phyloP scores from a whole-genome alignment of 2,888 invertebrate species.

The Sepioteuthis lessoniana region DNA sequence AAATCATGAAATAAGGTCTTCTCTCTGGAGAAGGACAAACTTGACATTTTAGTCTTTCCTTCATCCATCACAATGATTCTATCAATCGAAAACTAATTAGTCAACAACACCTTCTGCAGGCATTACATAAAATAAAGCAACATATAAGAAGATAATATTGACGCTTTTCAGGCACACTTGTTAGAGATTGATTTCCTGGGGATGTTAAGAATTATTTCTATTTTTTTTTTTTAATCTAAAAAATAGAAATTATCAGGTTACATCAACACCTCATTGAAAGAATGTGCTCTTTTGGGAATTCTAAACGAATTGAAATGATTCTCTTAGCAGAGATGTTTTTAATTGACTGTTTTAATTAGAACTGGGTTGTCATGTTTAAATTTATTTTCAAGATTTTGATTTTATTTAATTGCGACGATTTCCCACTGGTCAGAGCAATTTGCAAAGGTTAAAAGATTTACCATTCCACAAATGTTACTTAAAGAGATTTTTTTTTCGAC shows the following conservation, averaged over 20 bases:
- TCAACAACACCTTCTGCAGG: not conserved
- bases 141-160: not conserved
- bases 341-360: not conserved
- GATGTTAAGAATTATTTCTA: too few relatives aligned
- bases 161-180: not conserved
- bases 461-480: too few relatives aligned
- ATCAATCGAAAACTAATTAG: constrained; percentile 10
- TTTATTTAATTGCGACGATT: too few relatives aligned
- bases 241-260: not conserved
- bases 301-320: not conserved
- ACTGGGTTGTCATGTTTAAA: not conserved
- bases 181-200: not conserved
- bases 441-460: too few relatives aligned
- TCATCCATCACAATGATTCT: not conserved
- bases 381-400: too few relatives aligned
- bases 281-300: not conserved
- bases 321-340: not conserved
- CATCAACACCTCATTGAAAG: not conserved
- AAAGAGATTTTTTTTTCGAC: too few relatives aligned
- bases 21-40: too few relatives aligned
- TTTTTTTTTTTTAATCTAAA: too few relatives aligned
- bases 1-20: not conserved
- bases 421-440: too few relatives aligned
- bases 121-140: not conserved
- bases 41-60: too few relatives aligned